Percentiles rank a stretch among this genome's conserved stretches.
These are phyloP conservation scores for Chloromyia formosa DNA, from an alignment of 2,888 invertebrate species.

Conservation along the genomic window DNA sequence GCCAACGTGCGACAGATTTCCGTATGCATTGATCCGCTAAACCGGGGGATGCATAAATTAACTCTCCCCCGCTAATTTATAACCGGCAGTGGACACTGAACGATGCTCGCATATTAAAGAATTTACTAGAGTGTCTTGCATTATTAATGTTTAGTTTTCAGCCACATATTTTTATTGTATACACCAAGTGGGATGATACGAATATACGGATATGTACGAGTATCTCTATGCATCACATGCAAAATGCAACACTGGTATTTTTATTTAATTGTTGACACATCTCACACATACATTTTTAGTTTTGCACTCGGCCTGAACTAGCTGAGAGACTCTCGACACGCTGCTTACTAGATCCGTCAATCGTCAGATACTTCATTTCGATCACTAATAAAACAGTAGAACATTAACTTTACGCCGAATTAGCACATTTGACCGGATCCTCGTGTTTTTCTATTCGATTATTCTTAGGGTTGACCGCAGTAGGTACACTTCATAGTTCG, in stretches of 20 bases:
- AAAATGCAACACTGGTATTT: no score
- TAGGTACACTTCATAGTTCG: background rate
- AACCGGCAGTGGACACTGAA: slow-evolving; percentile 23
- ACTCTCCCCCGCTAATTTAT: background rate
- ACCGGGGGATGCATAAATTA: slow-evolving; percentile 20
- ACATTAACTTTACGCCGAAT: no score
- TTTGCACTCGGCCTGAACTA: background rate
- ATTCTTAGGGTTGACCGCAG: background rate
- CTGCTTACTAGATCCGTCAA: background rate
- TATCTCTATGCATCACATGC: no score
- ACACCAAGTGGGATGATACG: background rate
- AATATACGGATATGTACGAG: background rate
- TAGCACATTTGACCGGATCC: no score
- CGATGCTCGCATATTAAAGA: background rate
- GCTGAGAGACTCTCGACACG: background rate
- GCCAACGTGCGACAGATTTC: slow-evolving; percentile 26
- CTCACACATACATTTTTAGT: background rate
- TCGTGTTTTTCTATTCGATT: no score
- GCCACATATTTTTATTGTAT: slow-evolving; percentile 1
- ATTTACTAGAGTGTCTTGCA: background rate
- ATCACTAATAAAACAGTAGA: background rate
- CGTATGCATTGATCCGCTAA: background rate
- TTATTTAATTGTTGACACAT: background rate
- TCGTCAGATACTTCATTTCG: background rate
- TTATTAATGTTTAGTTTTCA: slow-evolving; percentile 25